Conservation (phyloP, 2,113 vertebrate genomes). For the Albula goreensis region DNA sequence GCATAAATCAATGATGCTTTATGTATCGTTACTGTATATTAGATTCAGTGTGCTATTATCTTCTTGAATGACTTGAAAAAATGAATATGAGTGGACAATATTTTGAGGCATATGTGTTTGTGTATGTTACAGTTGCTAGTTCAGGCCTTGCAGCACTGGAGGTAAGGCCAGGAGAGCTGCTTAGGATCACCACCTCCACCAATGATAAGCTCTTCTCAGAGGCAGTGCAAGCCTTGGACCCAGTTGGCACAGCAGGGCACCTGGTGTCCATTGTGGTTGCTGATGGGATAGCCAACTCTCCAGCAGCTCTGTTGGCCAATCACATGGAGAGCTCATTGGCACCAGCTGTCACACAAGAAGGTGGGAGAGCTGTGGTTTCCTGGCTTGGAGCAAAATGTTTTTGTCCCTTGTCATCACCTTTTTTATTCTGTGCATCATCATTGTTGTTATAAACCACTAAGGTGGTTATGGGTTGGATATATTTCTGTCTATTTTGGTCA, state of each 20-base stretch:
- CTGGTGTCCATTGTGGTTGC: constrained; percentile 72
- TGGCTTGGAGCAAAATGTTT: not conserved
- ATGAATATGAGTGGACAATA: not conserved
- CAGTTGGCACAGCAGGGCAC: constrained; percentile 66
- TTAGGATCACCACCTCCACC: constrained; percentile 66
- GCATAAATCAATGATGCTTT: too few relatives aligned
- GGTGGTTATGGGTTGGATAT: not conserved
- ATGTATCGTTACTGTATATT: too few relatives aligned
- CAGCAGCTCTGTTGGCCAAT: constrained; percentile 74
- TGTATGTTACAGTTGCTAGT: constrained; percentile 46
- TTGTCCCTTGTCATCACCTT: not conserved
- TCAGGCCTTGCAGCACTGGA: constrained; percentile 68
- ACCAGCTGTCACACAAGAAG: constrained; percentile 60
- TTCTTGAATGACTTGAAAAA: not conserved
- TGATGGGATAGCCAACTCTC: constrained; percentile 65
- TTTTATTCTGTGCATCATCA: not conserved
- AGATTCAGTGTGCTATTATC: not conserved
- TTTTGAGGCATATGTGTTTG: not conserved
- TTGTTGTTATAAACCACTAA: not conserved
- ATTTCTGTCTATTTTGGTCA: not conserved
- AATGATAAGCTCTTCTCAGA: constrained; percentile 63
- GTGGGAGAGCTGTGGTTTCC: constrained; percentile 41
- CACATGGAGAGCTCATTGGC: constrained; percentile 71
- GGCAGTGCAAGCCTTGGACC: constrained; percentile 55
- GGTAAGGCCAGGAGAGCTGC: constrained; percentile 62